Percentiles rank a stretch among this genome's conserved stretches.
Evolutionary conservation across 2,888 invertebrate genomes (phyloP).

Genomic region (Dusona sp.): DNA sequence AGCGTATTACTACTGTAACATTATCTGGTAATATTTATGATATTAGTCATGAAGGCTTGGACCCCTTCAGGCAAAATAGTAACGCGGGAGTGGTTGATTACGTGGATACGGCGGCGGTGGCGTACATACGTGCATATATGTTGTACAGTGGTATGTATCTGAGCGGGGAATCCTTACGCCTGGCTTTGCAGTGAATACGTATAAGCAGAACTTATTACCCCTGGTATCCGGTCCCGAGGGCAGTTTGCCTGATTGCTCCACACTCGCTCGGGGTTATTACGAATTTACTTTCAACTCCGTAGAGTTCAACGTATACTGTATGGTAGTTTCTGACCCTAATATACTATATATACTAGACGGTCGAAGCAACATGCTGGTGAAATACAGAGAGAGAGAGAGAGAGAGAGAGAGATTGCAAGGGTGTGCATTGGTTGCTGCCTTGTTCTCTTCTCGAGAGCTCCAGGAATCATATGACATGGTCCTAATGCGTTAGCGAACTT

Average conservation of each 20-base stretch:
- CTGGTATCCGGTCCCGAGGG: constrained; percentile 61
- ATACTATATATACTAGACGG: constrained; percentile 18
- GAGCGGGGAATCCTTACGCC: constrained; percentile 46
- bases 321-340: constrained; percentile 56
- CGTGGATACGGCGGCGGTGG: constrained; percentile 18
- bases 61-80: constrained; percentile 38
- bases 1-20: constrained; percentile 28
- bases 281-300: constrained; percentile 64
- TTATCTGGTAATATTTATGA: constrained; percentile 50
- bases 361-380: constrained; percentile 17
- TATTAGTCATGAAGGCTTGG: constrained; percentile 37
- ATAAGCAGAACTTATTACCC: constrained; percentile 67
- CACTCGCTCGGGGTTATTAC: constrained; percentile 63
- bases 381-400: constrained; percentile 1
- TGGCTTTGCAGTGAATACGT: constrained; percentile 58
- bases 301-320: constrained; percentile 8
- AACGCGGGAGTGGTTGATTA: constrained; percentile 19
- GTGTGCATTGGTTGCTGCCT: constrained; percentile 2
- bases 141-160: constrained; percentile 20
- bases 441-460: constrained; percentile 25
- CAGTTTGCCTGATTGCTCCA: constrained; percentile 65
- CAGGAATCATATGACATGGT: constrained; percentile 24
- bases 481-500: constrained; percentile 19
- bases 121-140: constrained; percentile 13
- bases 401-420: constrained; percentile 1